Base-by-base conservation (phyloP, 2,888 invertebrate species). In the Heliconius ethilla region DNA sequence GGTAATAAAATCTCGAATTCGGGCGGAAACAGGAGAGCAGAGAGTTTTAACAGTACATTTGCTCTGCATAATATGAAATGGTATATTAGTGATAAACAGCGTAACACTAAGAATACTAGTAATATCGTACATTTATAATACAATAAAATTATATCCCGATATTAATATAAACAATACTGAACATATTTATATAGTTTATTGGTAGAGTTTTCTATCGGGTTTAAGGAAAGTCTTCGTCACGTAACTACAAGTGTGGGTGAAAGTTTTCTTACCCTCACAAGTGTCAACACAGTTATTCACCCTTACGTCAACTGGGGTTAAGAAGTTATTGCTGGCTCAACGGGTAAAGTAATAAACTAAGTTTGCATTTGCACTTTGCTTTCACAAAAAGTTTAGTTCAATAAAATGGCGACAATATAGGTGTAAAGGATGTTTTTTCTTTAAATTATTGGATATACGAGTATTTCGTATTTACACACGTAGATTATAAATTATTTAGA, bases 221-320 rank as follows among this genome's bases (percentile, higher is more conserved):
- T 62, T 29, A 22, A 40, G 18, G 18, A 75, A 66, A 75, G n/a
- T 63, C 65, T 80, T 51, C 75, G 33, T 13, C 5, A 62, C 40
- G 62, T 73, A 72, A 78, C 77, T 81, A 78, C 78, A 79, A 7
- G 81, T 82, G 66, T 79, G 76, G 62, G 27, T 37, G 73, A 84
- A 80, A 89, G 85, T 88, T 89, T 86, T 83, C 84, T 81, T 84
- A 86, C 86, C 86, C 89, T 91, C 87, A 87, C 86, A 89, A 91
- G 89, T 92, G 92, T 92, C 92, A 92, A 87, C 89, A 86, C 85
- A 89, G 90, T 91, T 91, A 90, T 91, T 91, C 91, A 90, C 91
- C 91, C 91, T 72, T 86, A 88, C 87, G 88, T 91, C 92, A 89
- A 89, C 88, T 87, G 87, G 91, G 91, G 92, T 91, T 91, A 89